Base-by-base conservation (phyloP, 2,113 vertebrate species). In the Morone chrysops region DNA sequence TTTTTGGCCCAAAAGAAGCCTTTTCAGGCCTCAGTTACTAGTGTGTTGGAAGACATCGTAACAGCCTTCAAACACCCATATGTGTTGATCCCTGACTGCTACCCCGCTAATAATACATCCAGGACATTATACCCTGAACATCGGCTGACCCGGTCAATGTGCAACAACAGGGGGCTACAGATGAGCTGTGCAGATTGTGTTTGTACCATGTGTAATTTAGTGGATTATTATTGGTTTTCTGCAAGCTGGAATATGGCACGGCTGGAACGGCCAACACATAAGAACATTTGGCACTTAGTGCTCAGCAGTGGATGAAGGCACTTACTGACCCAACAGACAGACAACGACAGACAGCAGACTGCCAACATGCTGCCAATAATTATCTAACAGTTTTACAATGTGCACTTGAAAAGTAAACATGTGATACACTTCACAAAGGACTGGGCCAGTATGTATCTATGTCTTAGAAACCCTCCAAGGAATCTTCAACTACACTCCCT, bases 221-320 rank as follows among this genome's bases (percentile, higher is more conserved):
- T 53, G 76, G 72, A 89, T 83, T 89, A 89, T 75, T 70, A 80
- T 56, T 80, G 83, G 67, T 80, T 69, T 77, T 77, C 53, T 83
- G 69, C 70, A 56, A 66, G 50, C 56, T 61, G 72, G 50, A 76
- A 56, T 59, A 61, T 61, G 78, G 57, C 56, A 65, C 5, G 50
- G 3, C 56, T 72, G 50, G 40, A 83, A 70, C 7, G 2, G 5
- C 70, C 71, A 65, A 62, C 75, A 77, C 75, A 83, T 53, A 56
- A 25, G 43, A 59, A 80, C 54, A 72, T 68, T 68, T 79, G 74
- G 63, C 78, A 56, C 17, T 40, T 22, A 13, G 56, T 36, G 11
- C 53, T 54, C 11, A 54, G 25, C 40, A 47, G 6, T 62, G 48
- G 66, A 66, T 57, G 6, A 72, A 62, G 54, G 18, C 50, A n/a